These are phyloP conservation scores for Doryteuthis pealeii DNA, from an alignment of 1,140 invertebrate genomes.

Conservation along the genomic window DNA sequence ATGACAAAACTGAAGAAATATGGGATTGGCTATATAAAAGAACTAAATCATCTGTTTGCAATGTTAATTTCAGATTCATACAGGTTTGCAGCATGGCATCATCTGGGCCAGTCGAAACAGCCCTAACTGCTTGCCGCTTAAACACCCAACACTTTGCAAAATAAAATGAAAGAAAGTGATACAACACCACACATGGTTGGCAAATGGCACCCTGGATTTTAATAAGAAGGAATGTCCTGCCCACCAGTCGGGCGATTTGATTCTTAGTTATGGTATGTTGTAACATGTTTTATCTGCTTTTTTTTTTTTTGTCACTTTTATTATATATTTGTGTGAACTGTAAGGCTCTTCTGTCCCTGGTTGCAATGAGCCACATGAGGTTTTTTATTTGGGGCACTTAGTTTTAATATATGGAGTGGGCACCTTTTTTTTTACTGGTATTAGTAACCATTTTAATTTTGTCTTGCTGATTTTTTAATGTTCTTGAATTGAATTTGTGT, in stretches of 20 bases:
- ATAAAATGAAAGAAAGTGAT: constrained; percentile 47
- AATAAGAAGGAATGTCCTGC: constrained; percentile 50
- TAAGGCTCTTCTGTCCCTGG: not conserved
- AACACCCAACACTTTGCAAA: constrained; percentile 51
- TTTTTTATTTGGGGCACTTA: no score
- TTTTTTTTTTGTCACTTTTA: not conserved
- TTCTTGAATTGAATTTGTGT: no score
- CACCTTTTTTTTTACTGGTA: no score
- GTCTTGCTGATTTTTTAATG: no score
- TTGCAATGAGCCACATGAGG: not conserved
- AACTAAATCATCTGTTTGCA: no score
- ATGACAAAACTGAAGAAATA: no score
- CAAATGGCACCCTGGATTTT: constrained; percentile 61
- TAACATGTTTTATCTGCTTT: no score
- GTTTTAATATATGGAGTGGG: no score
- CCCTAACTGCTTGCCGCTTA: constrained; percentile 49
- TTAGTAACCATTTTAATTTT: no score
- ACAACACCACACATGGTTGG: constrained; percentile 56
- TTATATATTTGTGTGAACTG: not conserved
- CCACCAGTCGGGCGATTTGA: constrained; percentile 57
- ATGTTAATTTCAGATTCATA: constrained; percentile 31
- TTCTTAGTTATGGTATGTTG: constrained; percentile 50
- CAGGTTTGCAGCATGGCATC: constrained; percentile 51
- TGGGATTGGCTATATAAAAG: no score
- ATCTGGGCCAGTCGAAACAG: constrained; percentile 39